phyloP scores from a whole-genome alignment of 2,113 vertebrate genomes.

The Mormoops blainvillei region DNA sequence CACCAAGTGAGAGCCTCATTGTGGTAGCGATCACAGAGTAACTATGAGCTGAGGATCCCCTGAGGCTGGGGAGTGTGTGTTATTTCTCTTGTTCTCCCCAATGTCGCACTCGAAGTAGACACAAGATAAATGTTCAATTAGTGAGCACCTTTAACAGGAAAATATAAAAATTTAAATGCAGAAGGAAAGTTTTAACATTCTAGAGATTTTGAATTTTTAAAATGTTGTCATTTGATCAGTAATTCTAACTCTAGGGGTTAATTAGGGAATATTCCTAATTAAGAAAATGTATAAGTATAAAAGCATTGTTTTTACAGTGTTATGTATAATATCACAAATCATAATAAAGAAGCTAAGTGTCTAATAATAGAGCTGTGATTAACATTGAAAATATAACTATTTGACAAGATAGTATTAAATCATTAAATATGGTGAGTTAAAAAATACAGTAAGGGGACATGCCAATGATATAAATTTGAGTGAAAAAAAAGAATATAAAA shows the following conservation, averaged over 20 bases:
- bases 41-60: neutral
- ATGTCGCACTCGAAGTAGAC: neutral
- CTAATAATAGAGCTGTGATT: neutral
- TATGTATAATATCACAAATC: neutral
- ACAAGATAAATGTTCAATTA: neutral
- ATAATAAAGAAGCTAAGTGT: neutral
- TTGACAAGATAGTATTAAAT: neutral
- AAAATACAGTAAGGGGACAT: neutral
- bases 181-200: neutral
- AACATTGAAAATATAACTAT: neutral
- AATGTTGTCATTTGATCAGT: neutral
- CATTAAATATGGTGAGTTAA: neutral
- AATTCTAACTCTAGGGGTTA: neutral
- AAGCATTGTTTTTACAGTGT: neutral
- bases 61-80: neutral
- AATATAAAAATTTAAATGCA: neutral
- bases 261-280: conserved; percentile 1
- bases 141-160: neutral
- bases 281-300: neutral
- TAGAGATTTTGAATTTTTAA: neutral
- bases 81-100: neutral
- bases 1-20: neutral
- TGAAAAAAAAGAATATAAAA: neutral
- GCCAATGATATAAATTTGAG: neutral
- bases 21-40: neutral